phyloP scores from a whole-genome alignment of 2,797 vertebrate genomes.

The Anableps anableps region DNA sequence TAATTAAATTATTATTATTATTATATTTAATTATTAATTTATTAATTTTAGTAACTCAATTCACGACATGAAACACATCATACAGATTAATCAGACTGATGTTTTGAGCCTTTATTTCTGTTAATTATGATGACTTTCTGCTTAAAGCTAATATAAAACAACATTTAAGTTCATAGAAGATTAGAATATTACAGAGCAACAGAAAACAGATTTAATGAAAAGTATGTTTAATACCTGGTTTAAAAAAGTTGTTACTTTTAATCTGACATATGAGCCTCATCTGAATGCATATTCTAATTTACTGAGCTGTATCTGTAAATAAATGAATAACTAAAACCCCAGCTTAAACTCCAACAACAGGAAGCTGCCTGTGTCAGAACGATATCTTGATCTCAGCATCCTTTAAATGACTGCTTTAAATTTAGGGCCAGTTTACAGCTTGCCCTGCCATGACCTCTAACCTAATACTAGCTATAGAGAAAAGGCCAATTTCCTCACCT shows the following conservation, averaged over 20 bases:
- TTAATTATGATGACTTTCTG: neutral
- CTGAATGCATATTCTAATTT: neutral
- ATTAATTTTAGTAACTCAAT: neutral
- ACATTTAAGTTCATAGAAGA: too few relatives aligned
- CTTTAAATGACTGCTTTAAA: conserved; percentile 1
- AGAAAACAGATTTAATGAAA: neutral
- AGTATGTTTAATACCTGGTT: neutral
- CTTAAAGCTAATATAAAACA: neutral
- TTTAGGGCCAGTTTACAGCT: conserved; percentile 13
- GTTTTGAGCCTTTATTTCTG: neutral
- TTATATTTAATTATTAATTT: too few relatives aligned
- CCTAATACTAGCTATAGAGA: neutral
- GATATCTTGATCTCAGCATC: too few relatives aligned
- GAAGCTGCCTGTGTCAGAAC: too few relatives aligned
- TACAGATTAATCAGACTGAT: neutral
- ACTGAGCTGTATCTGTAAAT: neutral
- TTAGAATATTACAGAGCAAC: neutral
- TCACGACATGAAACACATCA: neutral
- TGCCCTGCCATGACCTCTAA: conserved; percentile 18
- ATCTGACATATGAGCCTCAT: neutral
- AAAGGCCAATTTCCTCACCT: conserved; percentile 77
- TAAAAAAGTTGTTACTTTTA: neutral
- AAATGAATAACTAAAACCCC: neutral
- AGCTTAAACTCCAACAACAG: neutral
- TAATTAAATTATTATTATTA: too few relatives aligned